Evolutionary conservation across 2,113 vertebrate species (phyloP).

Genomic region (Eulacestoma nigropectus): DNA sequence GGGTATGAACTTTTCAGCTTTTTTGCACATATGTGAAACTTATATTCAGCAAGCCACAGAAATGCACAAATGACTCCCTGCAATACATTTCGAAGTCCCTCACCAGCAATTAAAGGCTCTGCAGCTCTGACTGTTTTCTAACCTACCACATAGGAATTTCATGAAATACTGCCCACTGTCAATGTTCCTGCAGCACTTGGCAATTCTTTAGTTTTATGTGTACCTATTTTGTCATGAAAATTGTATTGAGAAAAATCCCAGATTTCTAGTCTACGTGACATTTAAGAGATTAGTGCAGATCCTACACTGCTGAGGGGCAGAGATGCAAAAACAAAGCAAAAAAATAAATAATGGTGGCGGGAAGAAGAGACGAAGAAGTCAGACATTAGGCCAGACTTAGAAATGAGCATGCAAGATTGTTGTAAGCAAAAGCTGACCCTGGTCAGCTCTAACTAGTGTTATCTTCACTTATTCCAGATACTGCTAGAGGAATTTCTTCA

Average conservation of each 20-base stretch:
- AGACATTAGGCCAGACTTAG: not conserved
- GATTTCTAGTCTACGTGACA: not conserved
- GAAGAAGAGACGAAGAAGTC: not conserved
- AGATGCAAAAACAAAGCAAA: not conserved
- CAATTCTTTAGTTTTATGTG: not conserved
- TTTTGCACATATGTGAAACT: not conserved
- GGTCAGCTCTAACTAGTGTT: not conserved
- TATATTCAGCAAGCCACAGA: not conserved
- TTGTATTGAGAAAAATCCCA: not conserved
- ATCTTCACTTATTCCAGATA: not conserved
- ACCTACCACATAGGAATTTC: not conserved
- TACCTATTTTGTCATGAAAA: not conserved
- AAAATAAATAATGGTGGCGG: not conserved
- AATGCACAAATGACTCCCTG: not conserved
- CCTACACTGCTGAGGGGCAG: not conserved
- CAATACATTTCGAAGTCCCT: not conserved
- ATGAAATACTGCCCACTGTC: not conserved
- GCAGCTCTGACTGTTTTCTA: not conserved
- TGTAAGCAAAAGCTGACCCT: not conserved
- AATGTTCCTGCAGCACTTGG: not conserved
- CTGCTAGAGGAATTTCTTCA: constrained; percentile 26
- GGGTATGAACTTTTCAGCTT: not conserved
- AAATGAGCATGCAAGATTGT: not conserved
- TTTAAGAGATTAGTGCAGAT: not conserved
- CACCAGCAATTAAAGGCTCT: not conserved